A percentile compares a stretch with the other conserved stretches of the same genome.
phyloP scores from a whole-genome alignment of 1,140 invertebrate species.

The Gonatopus flavifemur region DNA sequence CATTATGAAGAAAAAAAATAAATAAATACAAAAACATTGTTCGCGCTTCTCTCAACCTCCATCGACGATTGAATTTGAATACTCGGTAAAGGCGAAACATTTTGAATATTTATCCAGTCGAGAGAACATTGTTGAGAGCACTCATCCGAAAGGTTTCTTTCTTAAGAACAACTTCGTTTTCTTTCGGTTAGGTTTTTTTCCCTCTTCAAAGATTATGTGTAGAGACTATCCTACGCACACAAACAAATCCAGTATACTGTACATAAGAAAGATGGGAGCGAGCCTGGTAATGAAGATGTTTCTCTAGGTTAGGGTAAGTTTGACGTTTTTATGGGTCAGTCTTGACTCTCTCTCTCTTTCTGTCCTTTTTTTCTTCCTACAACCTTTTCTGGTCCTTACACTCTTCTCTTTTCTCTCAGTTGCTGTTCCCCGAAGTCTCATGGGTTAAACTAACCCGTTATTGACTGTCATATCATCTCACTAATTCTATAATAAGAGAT shows the following conservation, averaged over 20 bases:
- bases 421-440: slow-evolving; percentile 43
- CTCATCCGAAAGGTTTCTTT: slow-evolving; percentile 27
- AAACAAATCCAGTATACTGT: too few species aligned
- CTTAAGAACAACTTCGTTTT: slow-evolving; percentile 23
- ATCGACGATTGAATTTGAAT: too few species aligned
- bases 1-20: too few species aligned
- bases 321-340: slow-evolving; percentile 59
- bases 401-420: slow-evolving; percentile 6
- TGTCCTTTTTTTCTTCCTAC: slow-evolving; percentile 8
- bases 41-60: too few species aligned
- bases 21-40: too few species aligned
- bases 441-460: slow-evolving; percentile 34
- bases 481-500: slow-evolving; percentile 55
- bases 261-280: slow-evolving; percentile 44
- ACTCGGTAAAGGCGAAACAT: too few species aligned
- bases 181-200: slow-evolving; percentile 28
- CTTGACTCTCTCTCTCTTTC: slow-evolving; percentile 26
- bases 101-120: slow-evolving; percentile 29
- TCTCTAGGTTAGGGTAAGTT: slow-evolving; percentile 59
- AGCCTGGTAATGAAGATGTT: slow-evolving; percentile 57
- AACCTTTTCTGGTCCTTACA: slow-evolving; percentile 21
- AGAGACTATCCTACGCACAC: slow-evolving; percentile 37
- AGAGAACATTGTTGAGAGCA: slow-evolving; percentile 33
- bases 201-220: slow-evolving; percentile 35
- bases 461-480: slow-evolving; percentile 54